These are phyloP conservation scores for Drosophila melanica DNA, from an alignment of 1,140 invertebrate species.

Conservation along the genomic window DNA sequence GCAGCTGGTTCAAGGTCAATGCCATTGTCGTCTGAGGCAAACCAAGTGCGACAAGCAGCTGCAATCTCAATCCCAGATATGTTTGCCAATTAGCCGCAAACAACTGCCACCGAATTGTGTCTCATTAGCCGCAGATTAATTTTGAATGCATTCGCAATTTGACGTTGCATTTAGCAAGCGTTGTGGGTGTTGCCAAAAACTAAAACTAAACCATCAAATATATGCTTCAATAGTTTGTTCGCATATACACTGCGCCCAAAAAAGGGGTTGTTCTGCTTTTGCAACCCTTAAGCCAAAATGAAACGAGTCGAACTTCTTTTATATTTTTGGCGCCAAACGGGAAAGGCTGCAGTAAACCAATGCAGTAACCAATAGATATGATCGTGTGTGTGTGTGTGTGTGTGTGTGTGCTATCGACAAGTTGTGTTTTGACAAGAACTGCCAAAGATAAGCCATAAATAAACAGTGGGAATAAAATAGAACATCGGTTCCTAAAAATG, in stretches of 20 bases:
- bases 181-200: conserved; percentile 60
- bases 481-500: conserved; percentile 7
- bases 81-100: conserved; percentile 58
- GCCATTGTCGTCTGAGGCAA: conserved; percentile 45
- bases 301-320: conserved; percentile 10
- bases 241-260: not conserved
- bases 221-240: not conserved
- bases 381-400: conserved; percentile 7
- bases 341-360: conserved; percentile 21
- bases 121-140: conserved; percentile 76
- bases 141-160: conserved; percentile 68
- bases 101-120: conserved; percentile 52
- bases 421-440: conserved; percentile 60
- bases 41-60: conserved; percentile 33
- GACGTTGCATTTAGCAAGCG: conserved; percentile 56
- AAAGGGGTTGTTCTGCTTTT: not conserved
- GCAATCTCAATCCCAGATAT: conserved; percentile 7
- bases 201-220: not conserved
- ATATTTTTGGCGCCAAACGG: conserved; percentile 23
- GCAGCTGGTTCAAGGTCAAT: conserved; percentile 62
- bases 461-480: conserved; percentile 44
- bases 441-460: conserved; percentile 73
- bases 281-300: conserved; percentile 34
- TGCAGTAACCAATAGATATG: conserved; percentile 9
- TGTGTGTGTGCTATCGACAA: conserved; percentile 47